A percentile compares a stretch with the other conserved stretches of the same genome.
phyloP scores from a whole-genome alignment of 2,888 invertebrate genomes.

The Druceiella hillmani region DNA sequence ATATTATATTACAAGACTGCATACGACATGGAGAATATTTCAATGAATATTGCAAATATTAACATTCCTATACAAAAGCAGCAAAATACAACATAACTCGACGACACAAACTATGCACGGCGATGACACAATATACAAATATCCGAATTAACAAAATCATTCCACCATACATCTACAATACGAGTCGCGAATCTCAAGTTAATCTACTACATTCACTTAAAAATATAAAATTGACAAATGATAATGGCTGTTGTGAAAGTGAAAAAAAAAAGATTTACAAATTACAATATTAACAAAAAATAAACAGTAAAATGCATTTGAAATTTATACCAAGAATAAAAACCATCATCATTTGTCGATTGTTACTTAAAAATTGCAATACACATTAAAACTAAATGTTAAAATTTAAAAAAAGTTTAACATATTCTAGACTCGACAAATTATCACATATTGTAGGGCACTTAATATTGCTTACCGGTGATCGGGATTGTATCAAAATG shows the following conservation, averaged over 20 bases:
- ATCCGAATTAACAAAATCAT: no score
- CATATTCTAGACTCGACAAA: constrained; percentile 18
- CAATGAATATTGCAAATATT: no score
- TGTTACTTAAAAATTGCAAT: neutral
- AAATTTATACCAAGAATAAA: no score
- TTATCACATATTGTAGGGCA: constrained; percentile 43
- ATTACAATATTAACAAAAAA: no score
- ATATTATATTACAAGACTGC: neutral
- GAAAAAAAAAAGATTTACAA: no score
- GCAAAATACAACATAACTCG: neutral
- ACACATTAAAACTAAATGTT: constrained; percentile 5
- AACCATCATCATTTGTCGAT: neutral
- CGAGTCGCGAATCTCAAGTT: no score
- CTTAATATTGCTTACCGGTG: constrained; percentile 46
- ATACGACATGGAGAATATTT: constrained; percentile 1
- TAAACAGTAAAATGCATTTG: no score
- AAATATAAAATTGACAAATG: no score
- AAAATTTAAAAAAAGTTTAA: constrained; percentile 7
- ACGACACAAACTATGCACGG: neutral
- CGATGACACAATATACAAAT: neutral
- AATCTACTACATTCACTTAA: no score
- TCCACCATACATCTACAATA: no score
- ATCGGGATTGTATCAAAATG: no score
- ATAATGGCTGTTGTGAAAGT: no score
- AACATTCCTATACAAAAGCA: neutral